Conservation (phyloP, 2,888 invertebrate species). For the Drosophila koepferae region DNA sequence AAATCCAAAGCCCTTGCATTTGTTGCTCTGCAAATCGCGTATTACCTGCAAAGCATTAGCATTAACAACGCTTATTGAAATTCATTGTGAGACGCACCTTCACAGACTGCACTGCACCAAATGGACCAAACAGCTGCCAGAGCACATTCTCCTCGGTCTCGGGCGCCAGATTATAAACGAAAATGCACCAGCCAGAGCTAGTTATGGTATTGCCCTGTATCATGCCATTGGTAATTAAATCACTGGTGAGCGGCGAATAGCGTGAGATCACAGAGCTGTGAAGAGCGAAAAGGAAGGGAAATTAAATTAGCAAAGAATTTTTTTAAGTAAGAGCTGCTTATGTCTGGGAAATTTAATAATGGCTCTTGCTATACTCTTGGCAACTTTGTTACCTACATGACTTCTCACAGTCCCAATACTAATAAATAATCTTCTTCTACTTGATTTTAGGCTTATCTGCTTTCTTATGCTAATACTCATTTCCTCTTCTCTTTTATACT, state of each 20-base stretch:
- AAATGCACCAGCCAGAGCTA: conserved; percentile 93
- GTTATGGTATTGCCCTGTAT: conserved; percentile 94
- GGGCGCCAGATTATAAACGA: conserved; percentile 97
- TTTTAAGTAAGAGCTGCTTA: background rate
- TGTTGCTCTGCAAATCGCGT: conserved; percentile 97
- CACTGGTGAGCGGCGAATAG: conserved; percentile 95
- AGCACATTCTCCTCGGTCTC: conserved; percentile 98
- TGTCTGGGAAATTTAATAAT: background rate
- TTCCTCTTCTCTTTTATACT: background rate
- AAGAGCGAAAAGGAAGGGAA: background rate
- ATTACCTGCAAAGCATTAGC: conserved; percentile 88
- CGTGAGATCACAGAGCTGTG: conserved; percentile 85
- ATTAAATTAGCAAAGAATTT: background rate
- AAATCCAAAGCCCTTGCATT: conserved; percentile 99
- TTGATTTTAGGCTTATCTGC: background rate
- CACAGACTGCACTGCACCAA: conserved; percentile 98
- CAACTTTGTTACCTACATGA: too few species aligned
- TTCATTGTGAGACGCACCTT: conserved; percentile 88
- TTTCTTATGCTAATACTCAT: background rate
- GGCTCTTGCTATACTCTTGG: too few species aligned
- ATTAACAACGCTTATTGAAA: conserved; percentile 4
- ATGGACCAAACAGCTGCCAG: conserved; percentile 99
- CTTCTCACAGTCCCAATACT: too few species aligned
- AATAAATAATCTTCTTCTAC: too few species aligned
- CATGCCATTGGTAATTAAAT: conserved; percentile 91